Percentiles rank a stretch among this genome's conserved stretches.
Evolutionary conservation across 2,888 invertebrate species (phyloP).

Genomic region (Orthosia gracilis): DNA sequence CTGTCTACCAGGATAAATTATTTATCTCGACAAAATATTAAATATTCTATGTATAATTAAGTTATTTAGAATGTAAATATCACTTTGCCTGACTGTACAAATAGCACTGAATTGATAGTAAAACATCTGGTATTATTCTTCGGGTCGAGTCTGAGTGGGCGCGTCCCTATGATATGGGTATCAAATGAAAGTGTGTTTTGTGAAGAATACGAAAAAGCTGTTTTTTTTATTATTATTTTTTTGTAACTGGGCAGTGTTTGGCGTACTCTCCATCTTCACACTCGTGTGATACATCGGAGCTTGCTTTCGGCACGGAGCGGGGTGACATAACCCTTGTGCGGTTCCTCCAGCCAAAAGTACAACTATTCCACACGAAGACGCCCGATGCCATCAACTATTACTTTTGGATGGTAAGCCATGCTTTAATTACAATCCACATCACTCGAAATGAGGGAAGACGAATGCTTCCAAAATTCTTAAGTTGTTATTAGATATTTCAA

Average conservation of each 20-base stretch:
- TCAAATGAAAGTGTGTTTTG: too few species aligned
- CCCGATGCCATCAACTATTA: slow-evolving; percentile 90
- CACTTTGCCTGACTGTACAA: too few species aligned
- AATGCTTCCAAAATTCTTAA: background rate
- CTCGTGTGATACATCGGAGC: slow-evolving; percentile 75
- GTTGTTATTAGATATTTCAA: background rate
- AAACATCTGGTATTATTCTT: too few species aligned
- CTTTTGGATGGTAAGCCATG: slow-evolving; percentile 90
- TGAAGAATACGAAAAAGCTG: too few species aligned
- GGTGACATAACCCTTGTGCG: slow-evolving; percentile 89
- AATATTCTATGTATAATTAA: too few species aligned
- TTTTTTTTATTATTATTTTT: background rate
- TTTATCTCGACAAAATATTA: too few species aligned
- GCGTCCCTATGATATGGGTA: too few species aligned
- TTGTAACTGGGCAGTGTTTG: slow-evolving; percentile 78
- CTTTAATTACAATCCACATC: background rate
- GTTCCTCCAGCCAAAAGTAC: slow-evolving; percentile 90
- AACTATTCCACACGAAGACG: slow-evolving; percentile 89
- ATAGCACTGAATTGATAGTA: too few species aligned
- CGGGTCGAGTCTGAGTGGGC: too few species aligned
- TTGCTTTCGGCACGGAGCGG: slow-evolving; percentile 90
- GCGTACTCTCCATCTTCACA: slow-evolving; percentile 79
- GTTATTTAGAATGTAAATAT: too few species aligned
- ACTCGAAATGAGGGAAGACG: background rate
- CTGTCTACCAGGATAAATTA: too few species aligned